Evolutionary conservation across 2,888 invertebrate genomes (phyloP).

Genomic region (Omphaloscelis lunosa): DNA sequence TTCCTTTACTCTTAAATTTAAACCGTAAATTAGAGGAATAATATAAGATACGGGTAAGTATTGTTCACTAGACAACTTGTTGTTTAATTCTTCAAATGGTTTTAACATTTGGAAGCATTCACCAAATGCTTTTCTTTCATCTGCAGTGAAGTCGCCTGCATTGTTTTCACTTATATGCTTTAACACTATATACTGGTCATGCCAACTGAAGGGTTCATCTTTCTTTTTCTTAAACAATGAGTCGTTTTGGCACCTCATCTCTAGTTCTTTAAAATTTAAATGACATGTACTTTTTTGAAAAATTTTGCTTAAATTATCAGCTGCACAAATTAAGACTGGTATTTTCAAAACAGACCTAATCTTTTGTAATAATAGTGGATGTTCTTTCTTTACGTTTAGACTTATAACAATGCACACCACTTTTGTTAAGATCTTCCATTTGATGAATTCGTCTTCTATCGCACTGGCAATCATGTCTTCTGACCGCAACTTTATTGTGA

Average conservation of each 20-base stretch:
- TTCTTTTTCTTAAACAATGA: background rate
- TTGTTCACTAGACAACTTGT: background rate
- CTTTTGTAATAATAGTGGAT: background rate
- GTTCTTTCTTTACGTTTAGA: background rate
- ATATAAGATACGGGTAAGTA: background rate
- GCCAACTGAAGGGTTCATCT: background rate
- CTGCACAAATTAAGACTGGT: background rate
- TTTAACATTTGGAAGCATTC: conserved; percentile 14
- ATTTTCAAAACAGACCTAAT: background rate
- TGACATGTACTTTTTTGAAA: background rate
- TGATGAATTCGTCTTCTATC: background rate
- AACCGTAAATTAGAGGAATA: background rate
- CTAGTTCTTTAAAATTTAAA: background rate
- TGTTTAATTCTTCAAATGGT: conserved; percentile 8
- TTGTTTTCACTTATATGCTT: conserved; percentile 2
- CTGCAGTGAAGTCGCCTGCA: conserved; percentile 3
- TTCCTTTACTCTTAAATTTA: background rate
- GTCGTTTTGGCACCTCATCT: background rate
- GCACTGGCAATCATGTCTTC: background rate
- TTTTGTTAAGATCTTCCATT: conserved; percentile 8
- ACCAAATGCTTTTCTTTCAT: conserved; percentile 3
- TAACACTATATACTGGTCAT: background rate
- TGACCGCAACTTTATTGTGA: background rate
- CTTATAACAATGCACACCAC: background rate
- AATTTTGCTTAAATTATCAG: background rate